These are phyloP conservation scores for Encarsia formosa DNA, from an alignment of 2,888 invertebrate species.

Conservation along the genomic window DNA sequence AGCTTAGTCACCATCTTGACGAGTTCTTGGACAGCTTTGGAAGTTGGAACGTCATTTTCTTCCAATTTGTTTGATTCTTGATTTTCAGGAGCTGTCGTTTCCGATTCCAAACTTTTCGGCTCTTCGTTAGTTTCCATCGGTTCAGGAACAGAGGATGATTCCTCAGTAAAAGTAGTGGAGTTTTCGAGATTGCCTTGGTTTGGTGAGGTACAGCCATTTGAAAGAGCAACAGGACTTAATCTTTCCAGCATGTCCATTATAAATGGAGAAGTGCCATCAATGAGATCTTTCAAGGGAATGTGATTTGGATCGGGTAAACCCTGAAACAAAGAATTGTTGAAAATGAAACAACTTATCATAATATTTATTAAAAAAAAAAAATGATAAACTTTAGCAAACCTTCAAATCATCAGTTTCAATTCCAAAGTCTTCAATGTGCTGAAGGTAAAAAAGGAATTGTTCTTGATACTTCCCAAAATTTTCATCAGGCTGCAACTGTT, in stretches of 20 bases:
- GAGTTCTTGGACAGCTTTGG: conserved; percentile 32
- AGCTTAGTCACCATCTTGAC: conserved; percentile 33
- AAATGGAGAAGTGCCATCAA: conserved; percentile 39
- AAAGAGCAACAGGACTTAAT: conserved; percentile 24
- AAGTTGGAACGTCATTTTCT: conserved; percentile 17
- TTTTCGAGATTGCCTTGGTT: not conserved
- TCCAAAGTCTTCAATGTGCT: conserved; percentile 39
- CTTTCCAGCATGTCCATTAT: conserved; percentile 35
- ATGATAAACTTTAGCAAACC: not conserved
- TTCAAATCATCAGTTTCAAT: conserved; percentile 34
- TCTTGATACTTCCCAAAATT: conserved; percentile 42
- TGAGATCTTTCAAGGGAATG: conserved; percentile 38
- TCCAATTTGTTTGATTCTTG: not conserved
- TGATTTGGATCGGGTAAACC: conserved; percentile 34
- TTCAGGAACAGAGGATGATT: not conserved
- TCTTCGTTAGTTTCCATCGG: not conserved
- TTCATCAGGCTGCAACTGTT: conserved; percentile 28
- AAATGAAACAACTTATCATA: not conserved
- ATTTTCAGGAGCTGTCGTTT: not conserved
- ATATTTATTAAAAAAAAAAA: not conserved
- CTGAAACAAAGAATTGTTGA: conserved; percentile 6
- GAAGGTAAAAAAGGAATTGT: conserved; percentile 41
- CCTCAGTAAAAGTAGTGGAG: not conserved
- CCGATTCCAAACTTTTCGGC: not conserved
- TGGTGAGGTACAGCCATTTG: conserved; percentile 14